Percentiles rank a stretch among this genome's conserved stretches.
phyloP scores from a whole-genome alignment of 2,113 vertebrate species.

The Colinus virginianus region DNA sequence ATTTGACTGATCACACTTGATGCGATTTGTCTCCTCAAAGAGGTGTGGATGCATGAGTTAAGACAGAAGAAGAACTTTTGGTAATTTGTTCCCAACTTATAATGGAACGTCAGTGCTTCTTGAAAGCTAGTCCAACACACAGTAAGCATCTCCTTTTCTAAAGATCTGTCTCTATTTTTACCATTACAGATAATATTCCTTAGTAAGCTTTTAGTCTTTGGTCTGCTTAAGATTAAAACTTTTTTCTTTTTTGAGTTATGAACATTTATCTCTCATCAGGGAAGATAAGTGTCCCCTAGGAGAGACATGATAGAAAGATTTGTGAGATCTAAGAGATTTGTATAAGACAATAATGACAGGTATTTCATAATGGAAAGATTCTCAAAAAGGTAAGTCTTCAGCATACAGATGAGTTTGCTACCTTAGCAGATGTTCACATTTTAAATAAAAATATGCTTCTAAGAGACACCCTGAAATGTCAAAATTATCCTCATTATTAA shows the following conservation, averaged over 20 bases:
- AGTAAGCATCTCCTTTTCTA: conserved; percentile 3
- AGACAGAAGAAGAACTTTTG: conserved; percentile 10
- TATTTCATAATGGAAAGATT: conserved; percentile 65
- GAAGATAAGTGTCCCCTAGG: conserved; percentile 59
- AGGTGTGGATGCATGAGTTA: conserved; percentile 43
- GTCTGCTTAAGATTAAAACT: conserved; percentile 47
- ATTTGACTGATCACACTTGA: conserved; percentile 47
- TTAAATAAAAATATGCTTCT: conserved; percentile 73
- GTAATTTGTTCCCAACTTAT: conserved; percentile 38
- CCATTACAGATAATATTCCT: conserved; percentile 37
- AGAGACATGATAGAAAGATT: conserved; percentile 61
- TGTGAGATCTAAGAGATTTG: conserved; percentile 57
- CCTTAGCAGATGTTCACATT: conserved; percentile 65
- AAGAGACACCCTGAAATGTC: conserved; percentile 65
- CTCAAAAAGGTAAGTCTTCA: conserved; percentile 61
- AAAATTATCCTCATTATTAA: conserved; percentile 65
- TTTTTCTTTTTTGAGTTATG: conserved; percentile 32
- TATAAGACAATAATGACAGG: conserved; percentile 57
- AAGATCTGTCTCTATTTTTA: conserved; percentile 52
- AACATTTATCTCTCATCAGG: conserved; percentile 65
- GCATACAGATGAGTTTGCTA: conserved; percentile 48
- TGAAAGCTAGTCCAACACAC: conserved; percentile 30
- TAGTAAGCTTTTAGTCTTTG: conserved; percentile 41
- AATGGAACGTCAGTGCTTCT: conserved; percentile 28
- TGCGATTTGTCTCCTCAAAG: conserved; percentile 45